phyloP scores from a whole-genome alignment of 2,888 invertebrate species.

The Plusia festucae region DNA sequence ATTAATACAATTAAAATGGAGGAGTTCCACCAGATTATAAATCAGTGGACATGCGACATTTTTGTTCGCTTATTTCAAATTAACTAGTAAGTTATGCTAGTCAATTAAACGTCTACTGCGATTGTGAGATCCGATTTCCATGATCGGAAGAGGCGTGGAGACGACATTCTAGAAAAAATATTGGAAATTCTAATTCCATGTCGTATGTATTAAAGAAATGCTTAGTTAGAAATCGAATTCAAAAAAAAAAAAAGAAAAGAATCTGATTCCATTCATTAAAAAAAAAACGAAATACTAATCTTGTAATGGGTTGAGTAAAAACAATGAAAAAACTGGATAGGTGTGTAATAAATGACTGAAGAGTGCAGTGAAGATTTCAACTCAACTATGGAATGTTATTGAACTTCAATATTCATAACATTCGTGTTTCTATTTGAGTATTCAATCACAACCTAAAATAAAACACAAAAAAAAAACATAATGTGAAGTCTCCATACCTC shows the following conservation, averaged over 20 bases:
- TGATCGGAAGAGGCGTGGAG: slow-evolving; percentile 36
- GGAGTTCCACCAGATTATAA: slow-evolving; percentile 62
- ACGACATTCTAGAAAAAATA: slow-evolving; percentile 15
- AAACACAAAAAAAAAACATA: slow-evolving; percentile 19
- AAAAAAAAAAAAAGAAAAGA: no score
- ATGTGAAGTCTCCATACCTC: slow-evolving; percentile 62
- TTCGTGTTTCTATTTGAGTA: not conserved
- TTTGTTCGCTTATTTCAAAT: slow-evolving; percentile 67
- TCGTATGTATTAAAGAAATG: no score
- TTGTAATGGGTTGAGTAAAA: no score
- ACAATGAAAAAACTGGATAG: no score
- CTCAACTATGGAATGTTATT: no score
- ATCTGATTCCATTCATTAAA: no score
- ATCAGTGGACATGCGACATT: slow-evolving; percentile 54
- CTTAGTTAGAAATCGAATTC: no score
- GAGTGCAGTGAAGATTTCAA: no score
- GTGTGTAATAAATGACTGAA: no score
- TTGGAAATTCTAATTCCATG: no score
- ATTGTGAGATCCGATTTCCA: slow-evolving; percentile 60
- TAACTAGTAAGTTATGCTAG: slow-evolving; percentile 74
- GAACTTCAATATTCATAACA: no score
- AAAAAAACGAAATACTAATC: no score
- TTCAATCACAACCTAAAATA: slow-evolving; percentile 21
- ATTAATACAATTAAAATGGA: slow-evolving; percentile 64
- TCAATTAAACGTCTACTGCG: slow-evolving; percentile 65